Conservation (phyloP, 1,140 invertebrate species). For the Mactra quadrangularis region DNA sequence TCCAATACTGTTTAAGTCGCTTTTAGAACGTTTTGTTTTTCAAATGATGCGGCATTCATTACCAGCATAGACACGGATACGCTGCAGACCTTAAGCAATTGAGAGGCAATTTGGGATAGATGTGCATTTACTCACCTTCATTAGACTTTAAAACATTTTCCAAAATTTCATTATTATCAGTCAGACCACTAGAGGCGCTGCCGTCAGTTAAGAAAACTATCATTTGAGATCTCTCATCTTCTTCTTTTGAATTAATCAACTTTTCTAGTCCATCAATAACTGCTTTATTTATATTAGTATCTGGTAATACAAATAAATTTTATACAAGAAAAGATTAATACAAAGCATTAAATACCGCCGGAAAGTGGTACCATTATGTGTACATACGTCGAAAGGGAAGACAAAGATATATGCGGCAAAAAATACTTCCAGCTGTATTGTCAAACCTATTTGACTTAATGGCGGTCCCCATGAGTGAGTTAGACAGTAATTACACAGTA, state of each 20-base stretch:
- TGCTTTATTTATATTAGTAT: conserved; percentile 2
- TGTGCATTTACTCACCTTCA: conserved; percentile 7
- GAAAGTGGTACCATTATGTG: too few species aligned
- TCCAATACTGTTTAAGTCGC: not conserved
- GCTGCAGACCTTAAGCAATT: not conserved
- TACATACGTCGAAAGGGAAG: too few species aligned
- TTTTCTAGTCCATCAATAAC: not conserved
- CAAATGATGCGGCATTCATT: not conserved
- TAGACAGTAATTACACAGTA: too few species aligned
- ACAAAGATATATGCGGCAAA: too few species aligned
- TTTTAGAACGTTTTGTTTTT: not conserved
- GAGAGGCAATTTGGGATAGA: not conserved
- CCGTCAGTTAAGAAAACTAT: conserved; percentile 92
- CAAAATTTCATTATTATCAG: conserved; percentile 85
- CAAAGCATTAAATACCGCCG: too few species aligned
- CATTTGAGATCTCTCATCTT: conserved; percentile 82
- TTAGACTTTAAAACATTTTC: conserved; percentile 75
- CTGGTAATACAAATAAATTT: too few species aligned
- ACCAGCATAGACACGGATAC: not conserved
- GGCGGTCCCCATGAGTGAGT: too few species aligned
- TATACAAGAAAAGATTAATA: too few species aligned
- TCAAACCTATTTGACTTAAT: too few species aligned
- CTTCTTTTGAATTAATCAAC: not conserved
- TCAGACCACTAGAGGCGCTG: conserved; percentile 87
- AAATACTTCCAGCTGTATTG: too few species aligned